phyloP scores from a whole-genome alignment of 1,140 invertebrate genomes.

The Bradysia coprophila region DNA sequence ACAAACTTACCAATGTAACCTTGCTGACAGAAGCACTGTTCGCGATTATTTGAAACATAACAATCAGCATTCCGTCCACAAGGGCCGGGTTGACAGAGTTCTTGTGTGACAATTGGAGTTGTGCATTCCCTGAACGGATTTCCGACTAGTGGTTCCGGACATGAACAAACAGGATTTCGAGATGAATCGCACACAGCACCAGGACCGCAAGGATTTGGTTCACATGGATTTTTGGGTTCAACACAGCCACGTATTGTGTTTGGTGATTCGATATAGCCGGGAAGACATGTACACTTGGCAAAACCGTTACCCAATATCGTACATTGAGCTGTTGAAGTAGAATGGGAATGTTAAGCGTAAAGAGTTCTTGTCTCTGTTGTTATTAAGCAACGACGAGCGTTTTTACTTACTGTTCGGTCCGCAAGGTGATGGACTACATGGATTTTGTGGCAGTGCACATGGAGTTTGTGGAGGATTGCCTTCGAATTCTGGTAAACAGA shows the following conservation, averaged over 20 bases:
- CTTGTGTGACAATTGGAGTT: constrained; percentile 30
- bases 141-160: constrained; percentile 50
- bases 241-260: constrained; percentile 73
- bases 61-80: constrained; percentile 63
- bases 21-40: constrained; percentile 56
- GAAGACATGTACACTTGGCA: constrained; percentile 39
- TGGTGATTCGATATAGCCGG: constrained; percentile 66
- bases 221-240: constrained; percentile 54
- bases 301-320: constrained; percentile 17
- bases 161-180: constrained; percentile 58
- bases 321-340: constrained; percentile 32
- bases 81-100: constrained; percentile 53
- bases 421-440: constrained; percentile 58
- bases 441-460: constrained; percentile 27
- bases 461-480: constrained; percentile 51
- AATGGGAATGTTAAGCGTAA: too few relatives aligned
- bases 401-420: constrained; percentile 46
- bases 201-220: constrained; percentile 60
- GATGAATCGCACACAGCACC: constrained; percentile 63
- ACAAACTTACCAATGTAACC: too few relatives aligned
- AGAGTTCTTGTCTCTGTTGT: too few relatives aligned
- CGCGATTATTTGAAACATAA: constrained; percentile 48
- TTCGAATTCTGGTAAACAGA: constrained; percentile 75
- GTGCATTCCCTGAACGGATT: constrained; percentile 59
- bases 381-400: too few relatives aligned